Base-by-base conservation (phyloP, 1,140 invertebrate species). In the Drosophila pachea region DNA sequence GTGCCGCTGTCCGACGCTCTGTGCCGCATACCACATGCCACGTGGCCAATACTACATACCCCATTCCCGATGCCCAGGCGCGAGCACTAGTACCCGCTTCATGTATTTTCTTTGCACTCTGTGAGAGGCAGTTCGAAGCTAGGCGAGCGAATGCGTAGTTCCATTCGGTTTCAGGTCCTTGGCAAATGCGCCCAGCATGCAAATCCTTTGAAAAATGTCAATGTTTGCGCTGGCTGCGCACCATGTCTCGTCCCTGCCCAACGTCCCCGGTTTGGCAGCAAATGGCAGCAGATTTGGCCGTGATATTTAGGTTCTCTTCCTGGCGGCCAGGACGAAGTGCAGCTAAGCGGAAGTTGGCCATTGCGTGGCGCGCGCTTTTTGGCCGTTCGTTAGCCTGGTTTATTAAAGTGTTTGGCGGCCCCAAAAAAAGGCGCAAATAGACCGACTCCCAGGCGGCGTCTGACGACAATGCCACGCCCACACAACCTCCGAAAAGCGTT, bases 171-270 rank as follows among this genome's bases (percentile, higher is more conserved):
- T 56, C 35, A 49, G 42, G 73, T 73, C 58, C 73, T 70, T 73
- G 50, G 38, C 78, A 48, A 70, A 60, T 67, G 61, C 65, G 36
- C 69, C 58, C 47, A 58, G 78, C 74, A 68, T 73, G 74, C 64
- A 82, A 82, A 82, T 83, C 78, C 78, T 74, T 69, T 78, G 78
- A 84, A 82, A 83, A 84, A 76, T 67, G 76, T 84, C 79, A 83
- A 83, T 83, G 68, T 83, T 83, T 78, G 79, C 66, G 59, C 64
- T 62, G 33, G 61, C 42, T 32, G 47, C 43, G 31, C 6, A n/a
- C 7, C 12, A 22, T 33, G 22, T 2, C 40, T 8, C 22, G 22
- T 3, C 22, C 9, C 12, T 14, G 40, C 22, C 12, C 22, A 22
- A 22, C 22, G 33, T 7, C 6, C 29, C 31, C 48, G 7, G 22